Evolutionary conservation across 2,888 invertebrate genomes (phyloP), one percentile per base, ranked within the genome.

Genomic region (Amphipoea lucens): DNA sequence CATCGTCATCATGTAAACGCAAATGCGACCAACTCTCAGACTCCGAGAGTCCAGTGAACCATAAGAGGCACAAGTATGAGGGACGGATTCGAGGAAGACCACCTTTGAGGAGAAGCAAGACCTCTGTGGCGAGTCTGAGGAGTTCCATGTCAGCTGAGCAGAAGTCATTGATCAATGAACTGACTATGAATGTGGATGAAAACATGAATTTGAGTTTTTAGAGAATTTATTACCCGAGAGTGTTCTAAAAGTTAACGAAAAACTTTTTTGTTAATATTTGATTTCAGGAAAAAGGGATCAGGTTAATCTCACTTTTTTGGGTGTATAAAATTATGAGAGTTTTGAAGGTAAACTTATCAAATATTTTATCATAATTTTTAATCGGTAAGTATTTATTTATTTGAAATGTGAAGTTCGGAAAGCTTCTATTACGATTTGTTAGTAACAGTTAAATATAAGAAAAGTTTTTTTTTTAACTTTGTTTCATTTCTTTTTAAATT

Each of bases 41-140:
- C 77, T 87, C 91, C 0, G 95, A 94, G 1, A 97, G 97, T 82
- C 97, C 97, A 0, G 76, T 96, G 3, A 96, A 95, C 86, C 95
- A 96, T 81, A 97, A 97, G 81, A 93, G 95, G 14, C 94, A 95
- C 42, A 97, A 95, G 73, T 96, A 94, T 83, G 94, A 95, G 51
- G 96, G 95, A 20, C 93, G 95, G 79, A 96, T 97, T 75, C 88
- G 92, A 51, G 96, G 96, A 0, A 91, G 97, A 78, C 96, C 97
- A 2, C 97, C 97, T 2, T 87, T 97, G 23, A 91, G 94, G 42
- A 91, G 93, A 4, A 90, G 89, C 74, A 93, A 92, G 23, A 92
- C 91, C 73, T 92, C 92, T 4, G 94, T 95, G 0, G 92, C 95
- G 0, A 89, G 90, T 0, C 78, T 96, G 1, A 93, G 93, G 76